Base-by-base conservation (phyloP, 1,140 invertebrate species). In the Thrips palmi region DNA sequence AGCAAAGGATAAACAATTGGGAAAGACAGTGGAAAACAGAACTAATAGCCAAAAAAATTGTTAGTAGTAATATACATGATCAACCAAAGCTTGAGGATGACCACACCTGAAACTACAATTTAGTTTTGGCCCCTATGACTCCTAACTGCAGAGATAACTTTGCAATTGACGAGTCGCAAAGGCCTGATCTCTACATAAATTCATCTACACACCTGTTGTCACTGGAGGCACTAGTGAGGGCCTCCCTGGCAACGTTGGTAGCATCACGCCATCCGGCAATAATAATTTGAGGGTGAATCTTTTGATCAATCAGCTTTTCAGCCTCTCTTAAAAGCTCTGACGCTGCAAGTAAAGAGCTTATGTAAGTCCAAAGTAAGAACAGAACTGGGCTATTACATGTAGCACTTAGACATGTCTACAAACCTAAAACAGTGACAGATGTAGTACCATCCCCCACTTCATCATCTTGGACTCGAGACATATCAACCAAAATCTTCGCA, bases 361-460 rank as follows among this genome's bases (percentile, higher is more conserved):
- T 11, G 33, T 14, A 39, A n/a, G 23, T 11, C 12, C 24, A 37
- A 37, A 37, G 11, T 37, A 28, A 12, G 24, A 12, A 18, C 14
- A 33, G 15, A 33, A 8, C 15, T 33, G 8, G 8, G 15, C 7
- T 35, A 35, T 22, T 19, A 21, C 12, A 21, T 19, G 17, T 32
- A 6, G 17, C 14, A 6, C 14, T 11, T 10, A 32, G 7, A 8
- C 37, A 3, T 30, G 22, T 33, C 33, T 39, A 53, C 46, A 45
- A 62, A 78, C 75, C 74, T 37, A 98, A 62, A 15, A 99, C 93
- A 37, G 92, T 92, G 1, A 99, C 96, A 14, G 92, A 97, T 23
- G 96, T 99, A 27, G 96, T 99, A 20, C 94, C 96, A 74, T 99
- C 96, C 35, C 96, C 96, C 49, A 98, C 94, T 74, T 99, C 96